These are phyloP conservation scores for Coenonympha arcania DNA, from an alignment of 2,888 invertebrate species.

Conservation along the genomic window DNA sequence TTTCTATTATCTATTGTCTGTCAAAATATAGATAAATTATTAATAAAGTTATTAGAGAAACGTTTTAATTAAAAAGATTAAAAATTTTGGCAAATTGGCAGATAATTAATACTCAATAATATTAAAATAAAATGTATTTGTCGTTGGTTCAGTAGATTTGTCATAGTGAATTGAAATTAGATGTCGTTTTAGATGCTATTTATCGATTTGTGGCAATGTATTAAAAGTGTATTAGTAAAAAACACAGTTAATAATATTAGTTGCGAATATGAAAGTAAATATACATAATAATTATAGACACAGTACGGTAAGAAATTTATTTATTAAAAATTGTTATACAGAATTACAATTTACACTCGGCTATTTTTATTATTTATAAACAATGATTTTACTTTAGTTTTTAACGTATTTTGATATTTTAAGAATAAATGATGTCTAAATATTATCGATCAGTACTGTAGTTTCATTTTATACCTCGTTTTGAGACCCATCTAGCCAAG, in stretches of 20 bases:
- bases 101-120: too few relatives aligned
- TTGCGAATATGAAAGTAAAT: constrained; percentile 9
- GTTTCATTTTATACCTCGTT: constrained; percentile 25
- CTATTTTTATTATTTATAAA: constrained; percentile 30
- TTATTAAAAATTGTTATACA: constrained; percentile 21
- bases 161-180: constrained; percentile 22
- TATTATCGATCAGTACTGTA: constrained; percentile 29
- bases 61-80: too few relatives aligned
- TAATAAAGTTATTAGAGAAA: too few relatives aligned
- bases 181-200: constrained; percentile 25
- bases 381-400: constrained; percentile 32
- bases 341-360: constrained; percentile 21
- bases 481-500: too few relatives aligned
- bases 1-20: too few relatives aligned
- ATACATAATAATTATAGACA: too few relatives aligned
- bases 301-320: constrained; percentile 21
- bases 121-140: not conserved
- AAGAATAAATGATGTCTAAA: constrained; percentile 37
- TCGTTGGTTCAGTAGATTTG: constrained; percentile 18
- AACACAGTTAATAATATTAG: not conserved
- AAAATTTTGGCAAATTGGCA: not conserved
- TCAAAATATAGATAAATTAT: too few relatives aligned
- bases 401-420: constrained; percentile 40
- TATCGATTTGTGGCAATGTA: constrained; percentile 22
- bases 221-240: constrained; percentile 3